phyloP scores from a whole-genome alignment of 2,888 invertebrate genomes.

The Hyppa rectilinea region DNA sequence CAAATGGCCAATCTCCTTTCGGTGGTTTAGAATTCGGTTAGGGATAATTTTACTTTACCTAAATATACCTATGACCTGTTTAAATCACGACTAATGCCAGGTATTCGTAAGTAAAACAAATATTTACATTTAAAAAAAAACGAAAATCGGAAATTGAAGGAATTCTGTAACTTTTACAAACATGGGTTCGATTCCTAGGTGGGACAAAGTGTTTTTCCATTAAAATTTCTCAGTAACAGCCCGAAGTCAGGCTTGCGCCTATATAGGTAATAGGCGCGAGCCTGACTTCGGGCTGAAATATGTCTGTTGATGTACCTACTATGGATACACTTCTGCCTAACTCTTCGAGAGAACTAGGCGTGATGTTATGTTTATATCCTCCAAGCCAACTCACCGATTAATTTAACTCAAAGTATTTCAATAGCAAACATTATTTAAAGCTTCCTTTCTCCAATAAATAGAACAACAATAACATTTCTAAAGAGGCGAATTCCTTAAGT shows the following conservation, averaged over 20 bases:
- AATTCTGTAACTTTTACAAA: neutral
- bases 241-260: no score
- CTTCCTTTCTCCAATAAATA: constrained; percentile 41
- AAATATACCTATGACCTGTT: neutral
- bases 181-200: no score
- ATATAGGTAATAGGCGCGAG: no score
- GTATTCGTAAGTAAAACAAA: neutral
- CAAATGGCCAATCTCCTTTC: constrained; percentile 10
- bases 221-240: no score
- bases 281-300: no score
- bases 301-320: no score
- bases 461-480: constrained; percentile 51
- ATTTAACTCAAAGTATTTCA: neutral
- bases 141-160: no score
- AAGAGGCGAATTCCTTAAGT: constrained; percentile 60
- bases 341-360: no score
- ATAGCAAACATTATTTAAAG: constrained; percentile 21
- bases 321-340: no score
- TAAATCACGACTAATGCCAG: no score
- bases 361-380: no score
- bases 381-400: neutral
- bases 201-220: no score
- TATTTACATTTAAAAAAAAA: neutral
- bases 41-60: neutral
- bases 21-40: neutral